Percentiles rank a stretch among this genome's conserved stretches.
phyloP scores from a whole-genome alignment of 2,113 vertebrate species.

The Psittacara wagleri region DNA sequence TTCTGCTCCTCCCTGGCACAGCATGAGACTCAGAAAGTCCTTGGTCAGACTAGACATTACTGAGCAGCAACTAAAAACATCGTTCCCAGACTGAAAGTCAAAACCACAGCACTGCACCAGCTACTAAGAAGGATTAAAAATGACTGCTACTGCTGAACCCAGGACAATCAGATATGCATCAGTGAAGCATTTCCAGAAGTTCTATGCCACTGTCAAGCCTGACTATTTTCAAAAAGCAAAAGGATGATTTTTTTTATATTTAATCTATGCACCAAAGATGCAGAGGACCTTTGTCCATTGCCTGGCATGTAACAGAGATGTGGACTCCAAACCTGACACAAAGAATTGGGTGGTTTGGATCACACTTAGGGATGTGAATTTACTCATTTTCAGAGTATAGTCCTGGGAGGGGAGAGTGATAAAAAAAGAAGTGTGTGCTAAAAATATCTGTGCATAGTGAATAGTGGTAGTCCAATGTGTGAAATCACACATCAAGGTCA shows the following conservation, averaged over 20 bases:
- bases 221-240: background rate
- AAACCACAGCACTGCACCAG: too few relatives aligned
- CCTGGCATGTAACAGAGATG: background rate
- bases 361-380: background rate
- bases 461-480: background rate
- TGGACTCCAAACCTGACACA: background rate
- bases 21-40: too few relatives aligned
- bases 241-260: background rate
- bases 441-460: accelerated
- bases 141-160: too few relatives aligned
- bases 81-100: too few relatives aligned
- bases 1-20: too few relatives aligned
- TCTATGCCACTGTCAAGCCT: background rate
- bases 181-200: background rate
- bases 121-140: too few relatives aligned
- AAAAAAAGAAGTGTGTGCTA: background rate
- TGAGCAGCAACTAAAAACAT: too few relatives aligned
- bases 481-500: background rate
- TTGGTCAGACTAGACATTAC: too few relatives aligned
- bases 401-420: background rate
- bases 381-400: background rate
- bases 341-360: background rate
- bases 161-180: background rate
- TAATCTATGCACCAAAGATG: too few relatives aligned
- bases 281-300: background rate